Evolutionary conservation across 2,113 vertebrate genomes (phyloP).

Genomic region (Rhynchomys soricoides): DNA sequence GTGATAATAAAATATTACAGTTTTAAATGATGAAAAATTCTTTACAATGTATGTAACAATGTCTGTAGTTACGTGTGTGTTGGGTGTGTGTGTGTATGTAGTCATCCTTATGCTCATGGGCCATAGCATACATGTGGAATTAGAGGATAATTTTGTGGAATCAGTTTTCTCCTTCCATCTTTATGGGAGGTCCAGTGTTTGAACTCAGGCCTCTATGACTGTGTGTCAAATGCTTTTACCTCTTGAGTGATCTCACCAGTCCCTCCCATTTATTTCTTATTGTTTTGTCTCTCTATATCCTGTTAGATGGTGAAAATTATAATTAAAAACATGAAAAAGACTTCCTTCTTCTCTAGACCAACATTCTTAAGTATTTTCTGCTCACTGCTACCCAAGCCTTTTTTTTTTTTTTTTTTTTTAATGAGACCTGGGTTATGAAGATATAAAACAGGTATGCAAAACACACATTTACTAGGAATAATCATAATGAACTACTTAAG

Average conservation of each 20-base stretch:
- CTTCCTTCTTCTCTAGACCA: not conserved
- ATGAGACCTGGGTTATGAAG: not conserved
- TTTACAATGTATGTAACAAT: not conserved
- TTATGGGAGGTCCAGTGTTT: not conserved
- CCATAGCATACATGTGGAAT: not conserved
- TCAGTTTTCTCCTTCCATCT: not conserved
- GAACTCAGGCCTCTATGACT: not conserved
- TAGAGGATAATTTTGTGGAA: not conserved
- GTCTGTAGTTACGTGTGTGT: too few species aligned
- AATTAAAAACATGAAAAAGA: not conserved
- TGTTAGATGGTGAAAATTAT: not conserved
- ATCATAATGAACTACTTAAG: not conserved
- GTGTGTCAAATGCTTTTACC: not conserved
- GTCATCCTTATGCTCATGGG: rapidly evolving
- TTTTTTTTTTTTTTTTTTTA: not conserved
- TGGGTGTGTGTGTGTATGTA: not conserved
- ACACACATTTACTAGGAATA: not conserved
- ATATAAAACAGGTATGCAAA: not conserved
- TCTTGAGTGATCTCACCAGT: not conserved
- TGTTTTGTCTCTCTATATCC: not conserved
- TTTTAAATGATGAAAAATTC: not conserved
- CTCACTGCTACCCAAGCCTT: not conserved
- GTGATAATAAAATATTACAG: not conserved
- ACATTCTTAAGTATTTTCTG: not conserved
- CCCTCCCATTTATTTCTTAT: not conserved